Conservation (phyloP, 2,113 vertebrate species). For the Monopterus albus region DNA sequence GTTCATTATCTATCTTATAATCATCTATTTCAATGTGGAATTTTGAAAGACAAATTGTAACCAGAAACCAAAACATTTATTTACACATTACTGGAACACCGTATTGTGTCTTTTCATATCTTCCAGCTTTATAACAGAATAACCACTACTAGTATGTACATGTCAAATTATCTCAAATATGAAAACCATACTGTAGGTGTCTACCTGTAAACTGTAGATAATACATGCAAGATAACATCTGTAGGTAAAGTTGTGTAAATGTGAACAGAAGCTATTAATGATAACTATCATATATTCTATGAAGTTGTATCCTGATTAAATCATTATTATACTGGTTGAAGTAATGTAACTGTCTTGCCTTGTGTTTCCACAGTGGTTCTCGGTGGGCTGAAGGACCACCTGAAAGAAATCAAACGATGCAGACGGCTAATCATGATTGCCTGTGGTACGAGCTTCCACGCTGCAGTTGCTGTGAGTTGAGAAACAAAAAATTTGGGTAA, state of each 20-base stretch:
- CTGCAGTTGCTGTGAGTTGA: slow-evolving; percentile 90
- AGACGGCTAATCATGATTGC: slow-evolving; percentile 93
- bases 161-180: background rate
- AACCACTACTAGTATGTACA: background rate
- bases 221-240: background rate
- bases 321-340: background rate
- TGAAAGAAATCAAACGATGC: slow-evolving; percentile 96
- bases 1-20: background rate
- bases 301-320: no score
- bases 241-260: background rate
- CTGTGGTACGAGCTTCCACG: slow-evolving; percentile 96
- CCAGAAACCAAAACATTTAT: background rate
- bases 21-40: background rate
- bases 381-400: slow-evolving; percentile 92
- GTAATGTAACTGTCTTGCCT: background rate
- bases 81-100: background rate
- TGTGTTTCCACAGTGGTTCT: slow-evolving; percentile 84
- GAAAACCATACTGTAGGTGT: background rate
- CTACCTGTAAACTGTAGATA: background rate
- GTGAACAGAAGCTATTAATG: background rate
- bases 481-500: background rate
- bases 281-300: no score
- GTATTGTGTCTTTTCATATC: background rate
- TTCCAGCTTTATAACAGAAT: background rate
- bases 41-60: background rate